phyloP scores from a whole-genome alignment of 2,888 invertebrate species.

The Leucania comma region DNA sequence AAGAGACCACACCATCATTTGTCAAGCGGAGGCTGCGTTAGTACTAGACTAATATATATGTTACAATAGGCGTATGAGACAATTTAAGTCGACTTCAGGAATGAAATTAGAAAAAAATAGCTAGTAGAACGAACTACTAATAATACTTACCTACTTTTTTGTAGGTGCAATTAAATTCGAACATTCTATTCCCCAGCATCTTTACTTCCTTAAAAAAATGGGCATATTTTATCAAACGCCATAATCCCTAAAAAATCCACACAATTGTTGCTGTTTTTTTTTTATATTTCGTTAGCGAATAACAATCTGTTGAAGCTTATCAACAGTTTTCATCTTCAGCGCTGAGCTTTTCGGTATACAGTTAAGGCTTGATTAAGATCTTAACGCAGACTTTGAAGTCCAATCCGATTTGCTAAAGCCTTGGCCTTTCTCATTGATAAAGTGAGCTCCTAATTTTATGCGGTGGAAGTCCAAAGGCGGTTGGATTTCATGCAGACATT shows the following conservation, averaged over 20 bases:
- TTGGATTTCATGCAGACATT: slow-evolving; percentile 34
- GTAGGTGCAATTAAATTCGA: too few species aligned
- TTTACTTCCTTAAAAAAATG: too few species aligned
- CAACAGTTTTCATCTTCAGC: slow-evolving; percentile 6
- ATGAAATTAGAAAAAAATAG: too few species aligned
- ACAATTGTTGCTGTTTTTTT: neutral
- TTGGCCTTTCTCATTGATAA: slow-evolving; percentile 8
- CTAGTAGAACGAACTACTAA: too few species aligned
- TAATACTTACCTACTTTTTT: too few species aligned
- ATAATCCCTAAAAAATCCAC: too few species aligned
- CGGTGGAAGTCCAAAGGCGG: neutral
- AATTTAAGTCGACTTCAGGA: too few species aligned
- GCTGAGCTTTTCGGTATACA: neutral
- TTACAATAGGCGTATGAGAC: too few species aligned
- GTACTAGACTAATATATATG: too few species aligned
- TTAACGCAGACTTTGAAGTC: slow-evolving; percentile 10
- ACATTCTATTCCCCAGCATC: too few species aligned
- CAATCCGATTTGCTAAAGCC: neutral
- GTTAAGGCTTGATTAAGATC: neutral
- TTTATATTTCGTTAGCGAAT: neutral
- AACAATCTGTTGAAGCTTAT: slow-evolving; percentile 12
- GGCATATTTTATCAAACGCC: too few species aligned
- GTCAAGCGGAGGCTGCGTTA: neutral
- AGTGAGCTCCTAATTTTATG: slow-evolving; percentile 26
- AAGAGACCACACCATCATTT: neutral